Evolutionary conservation across 2,113 vertebrate species (phyloP), one percentile per base, ranked within the genome.

Genomic region (Lophotis ruficrista): DNA sequence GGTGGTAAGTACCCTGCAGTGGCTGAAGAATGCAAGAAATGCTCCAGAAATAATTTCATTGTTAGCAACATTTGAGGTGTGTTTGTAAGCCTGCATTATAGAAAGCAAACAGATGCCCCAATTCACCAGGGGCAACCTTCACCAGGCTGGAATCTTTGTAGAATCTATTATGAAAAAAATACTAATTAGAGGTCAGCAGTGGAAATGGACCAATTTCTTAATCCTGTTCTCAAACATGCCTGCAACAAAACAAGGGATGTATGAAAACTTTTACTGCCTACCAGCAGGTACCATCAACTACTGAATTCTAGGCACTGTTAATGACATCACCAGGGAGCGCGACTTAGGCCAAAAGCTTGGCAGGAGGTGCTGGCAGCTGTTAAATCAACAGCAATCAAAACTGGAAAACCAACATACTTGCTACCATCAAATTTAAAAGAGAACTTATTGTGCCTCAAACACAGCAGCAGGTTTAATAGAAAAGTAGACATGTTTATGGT

Each of bases 401-500:
- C 72, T 95, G 93, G 94, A 98, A 97, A 97, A 96, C 96, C 93
- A 98, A 96, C 96, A 97, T 86, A 84, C 95, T 96, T 94, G 82
- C 95, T 86, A 95, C 95, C 96, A 94, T 97, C 96, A 97, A 86
- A 96, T 97, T 97, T 95, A 97, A 98, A 97, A 98, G 96, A 97
- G 98, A 98, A 93, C 96, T 98, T 97, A 98, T 90, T 98, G 96
- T 98, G 89, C 91, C 91, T 95, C 92, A 90, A 91, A 97, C 97
- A 97, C 96, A 98, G 96, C 97, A 97, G 96, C 96, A 96, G 90
- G 81, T 97, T 98, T 98, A 98, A 98, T 92, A 98, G 97, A 97
- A 98, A 97, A 97, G 97, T 91, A 98, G 98, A 96, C 98, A 97
- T 97, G 97, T 98, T 98, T 98, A 98, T 98, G 96, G 98, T 94